phyloP scores from a whole-genome alignment of 2,113 vertebrate species.

The Lucifuga dentata region DNA sequence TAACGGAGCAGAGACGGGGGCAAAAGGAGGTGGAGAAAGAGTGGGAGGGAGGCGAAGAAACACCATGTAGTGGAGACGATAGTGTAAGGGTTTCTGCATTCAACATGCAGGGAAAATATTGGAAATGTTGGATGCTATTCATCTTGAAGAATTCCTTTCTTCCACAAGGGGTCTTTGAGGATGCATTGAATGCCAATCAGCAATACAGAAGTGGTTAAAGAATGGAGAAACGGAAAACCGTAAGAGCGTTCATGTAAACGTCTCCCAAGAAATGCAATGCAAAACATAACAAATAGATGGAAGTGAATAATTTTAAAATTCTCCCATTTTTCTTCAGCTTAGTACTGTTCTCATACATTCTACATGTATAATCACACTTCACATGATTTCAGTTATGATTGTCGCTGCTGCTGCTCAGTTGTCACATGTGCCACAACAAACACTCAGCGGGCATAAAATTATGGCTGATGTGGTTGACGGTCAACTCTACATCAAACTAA shows the following conservation, averaged over 20 bases:
- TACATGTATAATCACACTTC: background rate
- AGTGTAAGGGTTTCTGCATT: conserved; percentile 70
- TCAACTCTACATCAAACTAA: background rate
- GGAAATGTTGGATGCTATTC: conserved; percentile 59
- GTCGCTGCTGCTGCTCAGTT: background rate
- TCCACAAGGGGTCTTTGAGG: conserved; percentile 65
- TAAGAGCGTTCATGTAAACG: conserved; percentile 19
- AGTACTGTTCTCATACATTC: background rate
- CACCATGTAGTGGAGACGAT: conserved; percentile 60
- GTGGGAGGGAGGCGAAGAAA: conserved; percentile 38
- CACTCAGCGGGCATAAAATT: background rate
- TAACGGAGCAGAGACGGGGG: conserved; percentile 70
- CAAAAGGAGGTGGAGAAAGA: conserved; percentile 66
- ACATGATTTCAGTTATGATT: background rate
- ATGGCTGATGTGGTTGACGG: background rate
- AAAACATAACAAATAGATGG: conserved; percentile 11
- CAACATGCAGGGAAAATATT: conserved; percentile 63
- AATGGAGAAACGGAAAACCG: background rate
- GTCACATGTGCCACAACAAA: background rate
- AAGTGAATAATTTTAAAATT: background rate
- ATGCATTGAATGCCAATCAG: conserved; percentile 59
- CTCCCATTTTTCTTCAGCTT: background rate
- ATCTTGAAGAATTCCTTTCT: conserved; percentile 61
- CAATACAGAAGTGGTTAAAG: conserved; percentile 14
- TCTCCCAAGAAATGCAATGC: conserved; percentile 1